Percentiles rank a stretch among this genome's conserved stretches.
phyloP scores from a whole-genome alignment of 37 sponge, comb jelly and placozoan species.

The Hexactinellida sp. region DNA sequence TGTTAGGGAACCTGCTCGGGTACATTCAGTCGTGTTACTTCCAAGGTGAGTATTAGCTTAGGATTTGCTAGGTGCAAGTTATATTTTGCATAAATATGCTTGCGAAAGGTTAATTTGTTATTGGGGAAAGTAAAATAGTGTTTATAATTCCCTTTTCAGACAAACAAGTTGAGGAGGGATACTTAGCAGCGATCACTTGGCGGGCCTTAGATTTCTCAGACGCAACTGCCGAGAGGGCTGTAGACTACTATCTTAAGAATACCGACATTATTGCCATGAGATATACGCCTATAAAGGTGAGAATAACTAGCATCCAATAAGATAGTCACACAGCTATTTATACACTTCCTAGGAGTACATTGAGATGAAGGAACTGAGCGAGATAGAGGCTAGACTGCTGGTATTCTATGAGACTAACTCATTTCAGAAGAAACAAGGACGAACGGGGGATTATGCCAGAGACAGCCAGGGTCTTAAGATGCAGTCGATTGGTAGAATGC shows the following conservation, averaged over 20 bases:
- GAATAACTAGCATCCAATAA: too few species aligned
- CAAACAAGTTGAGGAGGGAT: neutral
- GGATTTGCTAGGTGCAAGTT: too few species aligned
- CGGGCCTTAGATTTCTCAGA: neutral
- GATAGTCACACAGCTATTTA: neutral
- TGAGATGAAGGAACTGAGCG: neutral
- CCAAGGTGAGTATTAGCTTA: neutral
- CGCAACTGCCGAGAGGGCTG: neutral
- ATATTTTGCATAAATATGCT: too few species aligned
- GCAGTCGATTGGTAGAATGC: neutral
- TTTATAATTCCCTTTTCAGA: neutral
- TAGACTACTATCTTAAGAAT: neutral
- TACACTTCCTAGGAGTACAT: neutral
- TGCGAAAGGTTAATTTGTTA: too few species aligned
- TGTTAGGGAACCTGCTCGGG: neutral
- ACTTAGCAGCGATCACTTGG: neutral
- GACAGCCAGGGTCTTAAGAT: neutral
- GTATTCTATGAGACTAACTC: neutral
- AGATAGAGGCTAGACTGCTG: constrained; percentile 1
- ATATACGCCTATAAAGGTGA: neutral
- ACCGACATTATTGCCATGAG: neutral
- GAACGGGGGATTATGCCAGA: neutral
- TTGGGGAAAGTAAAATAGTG: neutral
- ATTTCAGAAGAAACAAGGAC: constrained; percentile 2
- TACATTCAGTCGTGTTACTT: neutral